Conservation (phyloP, 2,797 vertebrate species). For the Darevskia nairensis region DNA sequence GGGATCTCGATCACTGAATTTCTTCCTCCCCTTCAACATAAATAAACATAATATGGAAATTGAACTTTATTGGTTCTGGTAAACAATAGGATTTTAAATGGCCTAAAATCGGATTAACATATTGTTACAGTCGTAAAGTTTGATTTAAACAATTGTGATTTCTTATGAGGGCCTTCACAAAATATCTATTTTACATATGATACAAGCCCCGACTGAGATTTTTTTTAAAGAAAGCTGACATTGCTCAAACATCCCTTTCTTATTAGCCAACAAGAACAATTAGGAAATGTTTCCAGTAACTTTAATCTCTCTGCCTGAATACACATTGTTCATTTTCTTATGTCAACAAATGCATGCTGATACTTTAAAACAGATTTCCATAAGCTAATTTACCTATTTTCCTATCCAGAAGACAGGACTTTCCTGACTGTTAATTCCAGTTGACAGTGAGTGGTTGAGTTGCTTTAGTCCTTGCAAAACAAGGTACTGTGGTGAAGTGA, state of each 20-base stretch:
- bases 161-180: constrained; percentile 34
- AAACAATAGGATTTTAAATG: constrained; percentile 53
- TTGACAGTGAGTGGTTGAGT: constrained; percentile 74
- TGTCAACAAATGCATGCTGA: constrained; percentile 64
- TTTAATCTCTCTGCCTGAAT: constrained; percentile 69
- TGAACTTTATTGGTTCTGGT: constrained; percentile 35
- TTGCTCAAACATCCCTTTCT: constrained; percentile 58
- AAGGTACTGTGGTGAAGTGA: constrained; percentile 74
- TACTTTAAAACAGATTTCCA: constrained; percentile 68
- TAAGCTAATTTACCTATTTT: constrained; percentile 72
- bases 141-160: constrained; percentile 55
- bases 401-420: constrained; percentile 61
- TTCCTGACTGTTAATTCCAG: constrained; percentile 72
- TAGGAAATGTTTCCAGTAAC: constrained; percentile 69
- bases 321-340: constrained; percentile 66
- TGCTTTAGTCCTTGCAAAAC: constrained; percentile 77
- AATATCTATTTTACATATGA: constrained; percentile 50
- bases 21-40: constrained; percentile 32
- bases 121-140: constrained; percentile 23
- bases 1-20: constrained; percentile 50
- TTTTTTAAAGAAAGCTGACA: constrained; percentile 45
- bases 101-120: constrained; percentile 50
- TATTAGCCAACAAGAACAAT: constrained; percentile 71
- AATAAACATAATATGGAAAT: constrained; percentile 48
- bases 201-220: constrained; percentile 31